A percentile compares a stretch with the other conserved stretches of the same genome.
phyloP scores from a whole-genome alignment of 2,888 invertebrate species.

The Chelonus formosanus region DNA sequence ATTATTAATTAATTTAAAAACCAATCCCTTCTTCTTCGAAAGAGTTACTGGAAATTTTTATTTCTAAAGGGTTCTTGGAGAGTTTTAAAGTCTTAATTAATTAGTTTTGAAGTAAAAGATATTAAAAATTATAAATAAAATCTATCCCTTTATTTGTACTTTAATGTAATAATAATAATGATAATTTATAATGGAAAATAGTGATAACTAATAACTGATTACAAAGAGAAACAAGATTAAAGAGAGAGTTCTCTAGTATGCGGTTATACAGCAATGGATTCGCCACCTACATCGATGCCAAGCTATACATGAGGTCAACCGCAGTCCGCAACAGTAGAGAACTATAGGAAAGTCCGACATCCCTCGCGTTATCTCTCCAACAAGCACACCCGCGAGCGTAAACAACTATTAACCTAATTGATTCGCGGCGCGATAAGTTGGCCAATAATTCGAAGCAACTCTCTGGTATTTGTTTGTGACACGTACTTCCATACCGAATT shows the following conservation, averaged over 20 bases:
- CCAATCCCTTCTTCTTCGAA: too few species aligned
- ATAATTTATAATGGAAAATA: conserved; percentile 1
- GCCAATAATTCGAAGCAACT: conserved; percentile 49
- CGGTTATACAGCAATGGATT: conserved; percentile 9
- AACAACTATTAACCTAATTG: conserved; percentile 58
- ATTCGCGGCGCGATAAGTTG: conserved; percentile 49
- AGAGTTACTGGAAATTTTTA: too few species aligned
- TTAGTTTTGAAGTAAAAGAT: too few species aligned
- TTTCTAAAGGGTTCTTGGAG: too few species aligned
- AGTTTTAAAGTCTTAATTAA: too few species aligned
- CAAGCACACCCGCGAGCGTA: conserved; percentile 41
- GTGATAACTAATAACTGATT: conserved; percentile 8
- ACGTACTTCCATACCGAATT: conserved; percentile 20
- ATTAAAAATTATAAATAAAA: too few species aligned
- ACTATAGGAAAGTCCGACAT: conserved; percentile 20
- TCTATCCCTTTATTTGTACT: too few species aligned
- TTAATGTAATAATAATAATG: too few species aligned
- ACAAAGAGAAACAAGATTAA: conserved; percentile 17
- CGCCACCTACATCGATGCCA: conserved; percentile 33
- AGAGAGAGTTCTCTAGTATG: conserved; percentile 11
- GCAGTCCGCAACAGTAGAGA: conserved; percentile 29
- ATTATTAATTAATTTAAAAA: too few species aligned
- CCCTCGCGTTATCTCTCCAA: conserved; percentile 29
- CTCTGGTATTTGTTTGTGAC: conserved; percentile 22
- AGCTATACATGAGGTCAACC: conserved; percentile 34